Base-by-base conservation (phyloP, 2,113 vertebrate species). In the Nansenia antarctica region DNA sequence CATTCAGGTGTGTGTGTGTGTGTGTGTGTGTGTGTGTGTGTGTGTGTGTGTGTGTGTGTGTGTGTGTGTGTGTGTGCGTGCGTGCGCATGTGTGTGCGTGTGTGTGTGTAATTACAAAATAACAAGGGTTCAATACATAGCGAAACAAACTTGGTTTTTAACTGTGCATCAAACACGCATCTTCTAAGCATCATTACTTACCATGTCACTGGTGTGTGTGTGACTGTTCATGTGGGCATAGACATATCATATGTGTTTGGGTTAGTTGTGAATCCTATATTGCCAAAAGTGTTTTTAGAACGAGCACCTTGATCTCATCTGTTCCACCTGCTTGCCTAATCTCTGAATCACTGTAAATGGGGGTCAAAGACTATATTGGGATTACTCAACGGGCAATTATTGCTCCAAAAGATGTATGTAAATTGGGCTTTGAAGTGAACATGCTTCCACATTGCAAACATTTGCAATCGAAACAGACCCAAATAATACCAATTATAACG, bases 131-230 rank as follows among this genome's bases (percentile, higher is more conserved):
- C 30, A 18, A 31, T 47, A 49, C 7, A 49, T 58, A 31, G 29
- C 18, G 5, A 31, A 58, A 58, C 27, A 31, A 27, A 58, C 55
- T n/a, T 15, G 45, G 20, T 29, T 37, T 27, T 42, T 34, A 42
- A 31, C 37, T 45, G 52, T 64, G 64, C 62, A 72, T 78, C 65
- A 60, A 32, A n/a, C n/a, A n/a, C n/a, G n/a, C n/a, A n/a, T n/a
- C n/a, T n/a, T n/a, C n/a, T n/a, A n/a, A 77, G 49, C n/a, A 14
- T 55, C 53, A 49, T n/a, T 9, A 66, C 65, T 63, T 67, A 64
- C 39, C 39, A 32, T 63, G 66, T 62, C 63, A 69, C 79, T 49
- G 77, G 59, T 80, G 57, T 62, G 59, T 70, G 54, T 67, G 57
- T 76, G 69, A 49, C 60, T 73, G 67, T 18, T n/a, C 12, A 5